Evolutionary conservation across 1,140 invertebrate genomes (phyloP).

Genomic region (Melitaea cinxia): DNA sequence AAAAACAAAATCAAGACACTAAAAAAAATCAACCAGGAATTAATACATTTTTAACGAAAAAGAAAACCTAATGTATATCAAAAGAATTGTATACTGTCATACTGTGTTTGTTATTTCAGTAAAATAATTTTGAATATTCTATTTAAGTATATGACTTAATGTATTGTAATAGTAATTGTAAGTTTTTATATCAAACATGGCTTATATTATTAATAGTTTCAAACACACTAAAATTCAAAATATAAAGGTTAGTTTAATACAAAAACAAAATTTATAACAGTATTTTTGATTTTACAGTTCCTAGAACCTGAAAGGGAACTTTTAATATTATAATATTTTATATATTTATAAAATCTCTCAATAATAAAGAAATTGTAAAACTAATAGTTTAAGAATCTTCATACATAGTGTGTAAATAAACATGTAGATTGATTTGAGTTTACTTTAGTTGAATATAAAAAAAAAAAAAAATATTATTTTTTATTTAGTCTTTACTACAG

Average conservation of each 20-base stretch:
- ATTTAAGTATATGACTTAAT: conserved; percentile 8
- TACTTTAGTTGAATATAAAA: conserved; percentile 2
- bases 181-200: conserved; percentile 16
- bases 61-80: conserved; percentile 41
- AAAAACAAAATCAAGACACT: conserved; percentile 53
- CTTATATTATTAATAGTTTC: conserved; percentile 1
- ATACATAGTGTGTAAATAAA: conserved; percentile 6
- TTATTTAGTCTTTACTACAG: background rate
- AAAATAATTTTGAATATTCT: conserved; percentile 5
- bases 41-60: conserved; percentile 69
- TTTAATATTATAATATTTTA: background rate
- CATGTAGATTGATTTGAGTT: background rate
- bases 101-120: conserved; percentile 2
- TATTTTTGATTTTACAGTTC: background rate
- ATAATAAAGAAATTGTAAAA: background rate
- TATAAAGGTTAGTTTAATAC: background rate
- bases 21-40: conserved; percentile 74
- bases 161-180: conserved; percentile 14
- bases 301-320: background rate
- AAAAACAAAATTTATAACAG: background rate
- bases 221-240: background rate
- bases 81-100: background rate
- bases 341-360: background rate
- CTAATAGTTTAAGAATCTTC: background rate
- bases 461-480: background rate